Conservation (phyloP, 1,140 invertebrate species). For the Battus philenor region DNA sequence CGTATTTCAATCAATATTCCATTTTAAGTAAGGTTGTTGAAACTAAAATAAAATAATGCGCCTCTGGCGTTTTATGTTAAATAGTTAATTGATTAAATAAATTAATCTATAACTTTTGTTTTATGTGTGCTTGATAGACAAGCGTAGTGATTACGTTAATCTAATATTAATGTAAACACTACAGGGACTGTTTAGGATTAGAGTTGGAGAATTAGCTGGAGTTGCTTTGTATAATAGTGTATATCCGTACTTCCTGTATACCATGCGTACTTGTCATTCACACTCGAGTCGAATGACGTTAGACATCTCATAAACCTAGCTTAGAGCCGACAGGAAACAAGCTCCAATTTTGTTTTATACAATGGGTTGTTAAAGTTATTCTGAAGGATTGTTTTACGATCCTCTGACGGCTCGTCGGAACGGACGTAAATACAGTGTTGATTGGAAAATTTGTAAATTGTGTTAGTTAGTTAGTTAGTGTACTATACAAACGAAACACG, state of each 20-base stretch:
- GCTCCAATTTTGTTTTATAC: neutral
- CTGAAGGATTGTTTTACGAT: neutral
- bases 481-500: neutral
- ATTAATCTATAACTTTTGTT: no score
- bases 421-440: neutral
- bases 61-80: no score
- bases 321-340: conserved; percentile 1
- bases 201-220: neutral
- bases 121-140: no score
- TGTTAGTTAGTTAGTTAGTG: neutral
- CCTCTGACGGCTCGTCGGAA: neutral
- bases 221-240: conserved; percentile 3
- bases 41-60: no score
- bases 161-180: no score
- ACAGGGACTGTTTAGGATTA: no score
- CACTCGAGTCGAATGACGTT: neutral
- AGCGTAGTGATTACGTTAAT: no score
- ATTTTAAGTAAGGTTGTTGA: no score
- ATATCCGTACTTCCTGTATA: no score
- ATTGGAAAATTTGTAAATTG: neutral
- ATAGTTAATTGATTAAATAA: no score
- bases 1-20: no score
- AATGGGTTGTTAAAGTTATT: conserved; percentile 11
- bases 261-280: neutral
- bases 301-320: neutral